Evolutionary conservation across 1,140 invertebrate genomes (phyloP).

Genomic region (Pectinophora gossypiella): DNA sequence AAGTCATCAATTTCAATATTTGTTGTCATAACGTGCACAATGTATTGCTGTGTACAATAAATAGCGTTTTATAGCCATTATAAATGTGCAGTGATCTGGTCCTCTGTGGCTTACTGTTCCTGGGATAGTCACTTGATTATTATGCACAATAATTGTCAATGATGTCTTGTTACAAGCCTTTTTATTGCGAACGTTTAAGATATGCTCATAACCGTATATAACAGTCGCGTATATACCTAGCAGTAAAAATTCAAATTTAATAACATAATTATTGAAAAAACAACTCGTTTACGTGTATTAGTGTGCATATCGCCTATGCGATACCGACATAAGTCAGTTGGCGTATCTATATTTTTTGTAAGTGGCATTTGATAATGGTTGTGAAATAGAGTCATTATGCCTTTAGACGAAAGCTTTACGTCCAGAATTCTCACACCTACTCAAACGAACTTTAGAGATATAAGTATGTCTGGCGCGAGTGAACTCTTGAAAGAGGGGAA

Average conservation of each 20-base stretch:
- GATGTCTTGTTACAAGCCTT: conserved; percentile 7
- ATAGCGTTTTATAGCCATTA: conserved; percentile 45
- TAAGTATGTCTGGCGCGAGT: not conserved
- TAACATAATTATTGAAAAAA: not conserved
- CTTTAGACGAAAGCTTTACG: not conserved
- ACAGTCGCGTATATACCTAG: not conserved
- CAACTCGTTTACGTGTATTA: not conserved
- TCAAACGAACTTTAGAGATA: not conserved
- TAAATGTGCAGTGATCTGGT: conserved; percentile 37
- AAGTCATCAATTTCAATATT: conserved; percentile 71
- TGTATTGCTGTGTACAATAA: conserved; percentile 50
- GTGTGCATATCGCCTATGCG: not conserved
- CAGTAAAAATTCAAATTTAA: not conserved
- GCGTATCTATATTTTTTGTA: not conserved
- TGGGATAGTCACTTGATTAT: conserved; percentile 8
- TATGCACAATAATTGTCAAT: conserved; percentile 33
- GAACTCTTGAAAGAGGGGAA: too few relatives aligned
- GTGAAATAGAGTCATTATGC: not conserved
- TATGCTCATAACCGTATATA: not conserved
- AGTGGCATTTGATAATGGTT: not conserved
- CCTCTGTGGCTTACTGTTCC: conserved; percentile 26
- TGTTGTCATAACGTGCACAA: conserved; percentile 51
- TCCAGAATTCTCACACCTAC: not conserved
- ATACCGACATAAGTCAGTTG: not conserved
- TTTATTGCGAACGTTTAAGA: not conserved